Conservation (phyloP, 2,113 vertebrate genomes). For the Sciurus niger region DNA sequence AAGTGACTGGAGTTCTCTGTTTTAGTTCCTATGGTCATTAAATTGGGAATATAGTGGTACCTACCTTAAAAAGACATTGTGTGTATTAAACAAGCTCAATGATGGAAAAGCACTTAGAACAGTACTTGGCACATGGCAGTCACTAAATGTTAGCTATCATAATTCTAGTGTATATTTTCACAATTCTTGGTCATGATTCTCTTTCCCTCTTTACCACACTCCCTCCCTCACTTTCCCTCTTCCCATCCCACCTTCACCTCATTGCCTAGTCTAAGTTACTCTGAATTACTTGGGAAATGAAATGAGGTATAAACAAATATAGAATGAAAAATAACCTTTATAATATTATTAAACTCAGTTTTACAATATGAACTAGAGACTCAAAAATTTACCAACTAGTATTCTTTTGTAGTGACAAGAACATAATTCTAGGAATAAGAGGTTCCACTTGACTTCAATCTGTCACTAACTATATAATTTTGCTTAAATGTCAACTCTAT, state of each 20-base stretch:
- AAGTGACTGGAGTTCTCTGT: slow-evolving; percentile 24
- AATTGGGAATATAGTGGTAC: background rate
- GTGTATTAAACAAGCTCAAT: background rate
- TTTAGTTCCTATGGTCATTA: background rate
- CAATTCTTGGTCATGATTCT: background rate
- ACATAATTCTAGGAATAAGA: background rate
- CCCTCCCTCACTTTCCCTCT: background rate
- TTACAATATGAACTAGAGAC: background rate
- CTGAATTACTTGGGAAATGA: slow-evolving; percentile 61
- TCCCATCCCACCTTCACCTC: background rate
- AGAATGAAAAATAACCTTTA: background rate
- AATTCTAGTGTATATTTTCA: background rate
- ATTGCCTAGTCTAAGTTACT: background rate
- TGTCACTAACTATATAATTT: background rate
- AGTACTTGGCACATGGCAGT: background rate
- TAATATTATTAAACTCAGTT: background rate
- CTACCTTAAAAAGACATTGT: background rate
- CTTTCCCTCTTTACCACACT: background rate
- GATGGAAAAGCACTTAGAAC: background rate
- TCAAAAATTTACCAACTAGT: background rate
- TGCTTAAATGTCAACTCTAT: background rate
- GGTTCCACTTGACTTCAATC: background rate
- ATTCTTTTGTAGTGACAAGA: background rate
- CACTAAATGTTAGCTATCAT: background rate
- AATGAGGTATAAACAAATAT: background rate